Conservation (phyloP, 2,888 invertebrate genomes). For the Athalia cordata region DNA sequence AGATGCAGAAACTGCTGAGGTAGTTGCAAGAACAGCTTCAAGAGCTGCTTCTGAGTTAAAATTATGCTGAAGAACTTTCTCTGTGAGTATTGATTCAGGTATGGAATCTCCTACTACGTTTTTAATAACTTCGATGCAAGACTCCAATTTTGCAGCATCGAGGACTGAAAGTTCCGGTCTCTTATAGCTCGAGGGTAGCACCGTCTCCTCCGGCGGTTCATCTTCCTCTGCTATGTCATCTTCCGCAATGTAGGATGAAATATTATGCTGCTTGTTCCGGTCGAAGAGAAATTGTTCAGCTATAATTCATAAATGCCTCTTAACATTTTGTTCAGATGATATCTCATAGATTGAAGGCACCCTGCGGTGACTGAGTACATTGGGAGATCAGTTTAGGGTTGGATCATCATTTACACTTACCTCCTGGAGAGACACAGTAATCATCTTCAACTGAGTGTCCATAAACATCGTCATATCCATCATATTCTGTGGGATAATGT, state of each 20-base stretch:
- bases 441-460: conserved; percentile 97
- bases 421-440: conserved; percentile 91
- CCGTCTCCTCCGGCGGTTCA: conserved; percentile 71
- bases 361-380: too few species aligned
- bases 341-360: too few species aligned
- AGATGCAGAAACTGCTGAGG: conserved; percentile 67
- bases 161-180: conserved; percentile 78
- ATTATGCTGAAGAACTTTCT: conserved; percentile 82
- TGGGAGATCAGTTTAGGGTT: too few species aligned
- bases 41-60: conserved; percentile 85
- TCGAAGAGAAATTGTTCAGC: conserved; percentile 90
- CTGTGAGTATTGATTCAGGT: conserved; percentile 83
- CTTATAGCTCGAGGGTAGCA: conserved; percentile 69
- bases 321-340: background rate
- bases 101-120: conserved; percentile 86
- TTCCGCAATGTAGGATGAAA: conserved; percentile 84
- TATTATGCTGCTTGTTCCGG: conserved; percentile 83
- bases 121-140: conserved; percentile 89
- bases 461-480: conserved; percentile 92
- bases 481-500: conserved; percentile 82
- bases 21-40: conserved; percentile 81
- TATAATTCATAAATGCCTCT: conserved; percentile 52
- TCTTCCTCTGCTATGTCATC: conserved; percentile 84
- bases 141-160: conserved; percentile 85
- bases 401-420: conserved; percentile 69